A percentile compares a stretch with the other conserved stretches of the same genome.
Conservation (phyloP, 2,888 invertebrate species). For the Sympetrum striolatum region DNA sequence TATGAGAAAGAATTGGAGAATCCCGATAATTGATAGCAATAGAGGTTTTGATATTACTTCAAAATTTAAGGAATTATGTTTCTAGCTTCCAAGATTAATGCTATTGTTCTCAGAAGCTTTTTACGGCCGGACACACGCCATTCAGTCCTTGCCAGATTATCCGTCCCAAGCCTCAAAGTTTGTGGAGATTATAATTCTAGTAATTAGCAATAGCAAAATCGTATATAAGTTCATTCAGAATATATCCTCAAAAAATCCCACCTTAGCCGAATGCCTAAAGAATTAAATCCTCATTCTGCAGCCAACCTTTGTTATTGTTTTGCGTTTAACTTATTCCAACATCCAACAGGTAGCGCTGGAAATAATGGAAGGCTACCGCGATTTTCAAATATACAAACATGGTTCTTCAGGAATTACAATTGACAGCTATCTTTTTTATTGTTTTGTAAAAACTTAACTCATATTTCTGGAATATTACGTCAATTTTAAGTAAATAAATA, state of each 20-base stretch:
- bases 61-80: no score
- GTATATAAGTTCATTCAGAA: not conserved
- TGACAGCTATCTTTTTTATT: no score
- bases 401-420: no score
- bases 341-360: constrained; percentile 44
- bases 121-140: constrained; percentile 3
- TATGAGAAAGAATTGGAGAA: no score
- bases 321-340: constrained; percentile 24
- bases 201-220: not conserved
- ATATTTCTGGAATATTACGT: no score
- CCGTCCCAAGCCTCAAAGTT: not conserved
- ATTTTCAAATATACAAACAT: not conserved
- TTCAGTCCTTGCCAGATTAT: not conserved
- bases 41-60: no score
- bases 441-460: no score
- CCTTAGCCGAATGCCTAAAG: not conserved
- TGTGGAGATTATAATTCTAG: not conserved
- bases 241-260: not conserved
- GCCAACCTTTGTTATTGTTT: constrained; percentile 45
- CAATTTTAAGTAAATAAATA: no score
- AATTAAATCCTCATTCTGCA: constrained; percentile 37
- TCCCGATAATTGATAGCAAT: no score
- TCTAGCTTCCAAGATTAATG: not conserved
- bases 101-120: not conserved
- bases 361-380: not conserved